These are phyloP conservation scores for Hafferia zeledoni DNA, from an alignment of 2,797 vertebrate species.

Conservation along the genomic window DNA sequence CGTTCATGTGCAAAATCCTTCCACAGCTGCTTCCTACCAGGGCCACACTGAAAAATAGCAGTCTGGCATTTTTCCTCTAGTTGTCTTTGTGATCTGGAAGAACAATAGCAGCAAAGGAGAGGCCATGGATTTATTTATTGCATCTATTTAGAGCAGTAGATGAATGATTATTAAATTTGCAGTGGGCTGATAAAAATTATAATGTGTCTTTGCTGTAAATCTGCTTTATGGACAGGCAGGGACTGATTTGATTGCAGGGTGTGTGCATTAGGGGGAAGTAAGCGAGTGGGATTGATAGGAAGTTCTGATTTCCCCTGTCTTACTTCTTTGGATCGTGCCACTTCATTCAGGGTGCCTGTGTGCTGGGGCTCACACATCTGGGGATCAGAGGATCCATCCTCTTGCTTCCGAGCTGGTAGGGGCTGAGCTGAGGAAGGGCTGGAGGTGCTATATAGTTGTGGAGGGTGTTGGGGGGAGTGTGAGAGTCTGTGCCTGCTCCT, in stretches of 20 bases:
- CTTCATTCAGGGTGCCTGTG: background rate
- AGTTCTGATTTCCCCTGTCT: background rate
- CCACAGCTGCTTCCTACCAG: constrained; percentile 72
- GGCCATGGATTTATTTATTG: constrained; percentile 10
- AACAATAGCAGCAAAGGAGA: background rate
- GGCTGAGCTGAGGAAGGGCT: background rate
- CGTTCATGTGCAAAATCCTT: background rate
- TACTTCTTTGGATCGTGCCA: background rate
- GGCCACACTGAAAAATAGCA: constrained; percentile 50
- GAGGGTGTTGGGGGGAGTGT: background rate
- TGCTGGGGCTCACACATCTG: rapidly evolving
- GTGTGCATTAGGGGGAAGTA: background rate
- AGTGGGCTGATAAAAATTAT: background rate
- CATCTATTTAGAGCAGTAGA: background rate
- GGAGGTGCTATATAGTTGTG: rapidly evolving
- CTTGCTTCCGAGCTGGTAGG: background rate
- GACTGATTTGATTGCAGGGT: background rate
- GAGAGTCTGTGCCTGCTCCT: rapidly evolving
- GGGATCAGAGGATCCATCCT: background rate
- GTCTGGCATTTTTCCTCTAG: constrained; percentile 50
- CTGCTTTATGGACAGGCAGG: background rate
- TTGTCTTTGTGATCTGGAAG: constrained; percentile 36
- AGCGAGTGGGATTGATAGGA: background rate
- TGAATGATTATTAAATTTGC: constrained; percentile 5
- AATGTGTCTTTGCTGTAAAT: background rate